Percentiles rank a stretch among this genome's conserved stretches.
phyloP scores from a whole-genome alignment of 1,140 invertebrate species.

The Pogonomyrmex barbatus region DNA sequence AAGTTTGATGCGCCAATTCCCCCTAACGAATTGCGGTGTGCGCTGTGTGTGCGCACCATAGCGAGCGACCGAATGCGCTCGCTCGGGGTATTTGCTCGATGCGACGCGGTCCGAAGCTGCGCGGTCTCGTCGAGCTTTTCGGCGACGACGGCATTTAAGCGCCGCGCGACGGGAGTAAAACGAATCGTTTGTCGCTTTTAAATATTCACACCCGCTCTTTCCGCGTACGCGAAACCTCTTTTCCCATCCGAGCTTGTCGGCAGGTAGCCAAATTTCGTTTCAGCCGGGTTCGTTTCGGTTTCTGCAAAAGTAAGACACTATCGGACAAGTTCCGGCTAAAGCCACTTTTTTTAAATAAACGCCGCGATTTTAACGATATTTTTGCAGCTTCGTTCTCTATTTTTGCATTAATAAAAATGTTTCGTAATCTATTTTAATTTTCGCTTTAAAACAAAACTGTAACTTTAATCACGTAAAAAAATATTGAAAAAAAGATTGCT shows the following conservation, averaged over 20 bases:
- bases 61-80: slow-evolving; percentile 20
- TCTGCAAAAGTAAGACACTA: slow-evolving; percentile 30
- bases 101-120: slow-evolving; percentile 8
- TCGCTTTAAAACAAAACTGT: background rate
- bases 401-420: background rate
- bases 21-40: slow-evolving; percentile 67
- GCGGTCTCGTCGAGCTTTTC: slow-evolving; percentile 33
- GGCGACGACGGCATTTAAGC: slow-evolving; percentile 54
- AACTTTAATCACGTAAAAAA: slow-evolving; percentile 1
- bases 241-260: slow-evolving; percentile 30
- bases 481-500: background rate
- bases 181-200: slow-evolving; percentile 67
- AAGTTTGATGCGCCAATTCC: slow-evolving; percentile 38
- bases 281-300: background rate
- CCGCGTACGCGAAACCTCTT: slow-evolving; percentile 17
- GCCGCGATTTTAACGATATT: background rate
- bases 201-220: slow-evolving; percentile 62
- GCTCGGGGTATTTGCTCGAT: slow-evolving; percentile 17
- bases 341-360: background rate
- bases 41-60: slow-evolving; percentile 36
- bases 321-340: background rate
- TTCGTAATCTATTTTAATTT: slow-evolving; percentile 5
- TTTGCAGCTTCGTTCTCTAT: background rate
- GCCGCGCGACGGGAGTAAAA: slow-evolving; percentile 47
- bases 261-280: slow-evolving; percentile 55